phyloP scores from a whole-genome alignment of 2,797 vertebrate species.

The Chaenodraco wilsoni region DNA sequence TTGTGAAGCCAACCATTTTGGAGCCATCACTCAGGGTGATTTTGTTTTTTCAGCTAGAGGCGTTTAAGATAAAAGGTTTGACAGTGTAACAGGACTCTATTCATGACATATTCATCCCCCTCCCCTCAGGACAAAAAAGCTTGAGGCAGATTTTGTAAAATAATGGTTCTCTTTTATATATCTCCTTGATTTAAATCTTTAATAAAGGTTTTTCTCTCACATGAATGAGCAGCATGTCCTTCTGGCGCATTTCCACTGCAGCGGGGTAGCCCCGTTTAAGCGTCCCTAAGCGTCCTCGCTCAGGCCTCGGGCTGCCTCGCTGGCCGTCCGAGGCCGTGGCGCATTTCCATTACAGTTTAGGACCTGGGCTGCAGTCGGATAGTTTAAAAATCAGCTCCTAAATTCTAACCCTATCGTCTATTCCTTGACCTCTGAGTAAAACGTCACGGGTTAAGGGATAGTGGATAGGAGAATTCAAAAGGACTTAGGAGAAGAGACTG shows the following conservation, averaged over 20 bases:
- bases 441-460: too few species aligned
- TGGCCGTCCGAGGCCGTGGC: too few species aligned
- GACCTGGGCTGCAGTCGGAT: too few species aligned
- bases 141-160: slow-evolving; percentile 54
- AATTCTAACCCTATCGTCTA: too few species aligned
- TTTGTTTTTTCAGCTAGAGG: slow-evolving; percentile 32
- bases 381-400: too few species aligned
- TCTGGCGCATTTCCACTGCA: not conserved
- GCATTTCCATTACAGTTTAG: too few species aligned
- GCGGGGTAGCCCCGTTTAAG: too few species aligned
- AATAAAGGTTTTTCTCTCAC: slow-evolving; percentile 60
- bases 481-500: too few species aligned
- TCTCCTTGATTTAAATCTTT: slow-evolving; percentile 64
- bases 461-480: too few species aligned
- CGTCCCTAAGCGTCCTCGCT: too few species aligned
- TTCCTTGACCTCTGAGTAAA: too few species aligned
- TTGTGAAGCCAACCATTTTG: slow-evolving; percentile 13
- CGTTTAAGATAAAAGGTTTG: slow-evolving; percentile 56
- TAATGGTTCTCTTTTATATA: slow-evolving; percentile 43
- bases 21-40: slow-evolving; percentile 31
- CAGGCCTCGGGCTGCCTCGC: too few species aligned
- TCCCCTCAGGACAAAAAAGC: slow-evolving; percentile 43
- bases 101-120: slow-evolving; percentile 32
- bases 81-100: slow-evolving; percentile 32
- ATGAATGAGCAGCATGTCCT: slow-evolving; percentile 56